phyloP scores from a whole-genome alignment of 2,113 vertebrate species.

The Ovis canadensis region DNA sequence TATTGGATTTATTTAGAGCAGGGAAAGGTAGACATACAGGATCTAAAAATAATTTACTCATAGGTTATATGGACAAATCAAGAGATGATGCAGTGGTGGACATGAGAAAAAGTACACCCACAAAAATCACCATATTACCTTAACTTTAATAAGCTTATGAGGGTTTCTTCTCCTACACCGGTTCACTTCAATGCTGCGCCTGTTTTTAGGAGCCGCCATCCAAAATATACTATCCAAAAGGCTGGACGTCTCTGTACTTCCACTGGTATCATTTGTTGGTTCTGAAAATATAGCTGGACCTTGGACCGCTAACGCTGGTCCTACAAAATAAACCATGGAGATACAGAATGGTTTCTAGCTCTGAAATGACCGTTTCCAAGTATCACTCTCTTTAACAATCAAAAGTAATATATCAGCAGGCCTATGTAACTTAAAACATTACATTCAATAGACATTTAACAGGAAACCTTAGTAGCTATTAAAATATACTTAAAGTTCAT shows the following conservation, averaged over 20 bases:
- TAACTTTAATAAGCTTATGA: constrained; percentile 84
- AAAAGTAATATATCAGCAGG: background rate
- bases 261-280: background rate
- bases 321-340: constrained; percentile 70
- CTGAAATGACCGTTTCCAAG: background rate
- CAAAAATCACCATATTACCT: constrained; percentile 79
- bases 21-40: background rate
- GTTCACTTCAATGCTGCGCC: constrained; percentile 94
- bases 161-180: constrained; percentile 88
- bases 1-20: background rate
- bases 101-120: background rate
- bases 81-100: background rate
- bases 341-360: background rate
- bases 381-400: background rate
- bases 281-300: constrained; percentile 73
- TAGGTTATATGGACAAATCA: background rate
- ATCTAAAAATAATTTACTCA: background rate
- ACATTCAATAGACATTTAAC: background rate
- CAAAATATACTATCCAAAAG: constrained; percentile 86
- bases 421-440: background rate
- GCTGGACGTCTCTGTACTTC: constrained; percentile 1
- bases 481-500: background rate
- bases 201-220: constrained; percentile 96
- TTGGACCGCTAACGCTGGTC: constrained; percentile 83
- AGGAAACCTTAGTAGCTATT: background rate